Base-by-base conservation (phyloP, 2,888 invertebrate species). In the Epistrophe eligans region DNA sequence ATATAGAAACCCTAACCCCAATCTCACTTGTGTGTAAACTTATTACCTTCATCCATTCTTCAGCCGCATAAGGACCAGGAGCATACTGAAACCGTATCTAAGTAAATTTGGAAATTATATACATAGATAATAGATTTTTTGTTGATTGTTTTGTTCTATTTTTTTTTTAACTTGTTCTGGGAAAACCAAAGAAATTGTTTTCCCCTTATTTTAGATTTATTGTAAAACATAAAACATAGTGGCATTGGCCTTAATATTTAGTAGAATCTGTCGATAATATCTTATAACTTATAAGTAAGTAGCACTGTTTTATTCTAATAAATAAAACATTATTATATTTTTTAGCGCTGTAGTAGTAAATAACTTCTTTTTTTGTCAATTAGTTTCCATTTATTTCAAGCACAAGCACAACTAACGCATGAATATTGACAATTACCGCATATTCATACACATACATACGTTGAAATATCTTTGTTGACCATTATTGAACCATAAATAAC, bases 281-380 rank as follows among this genome's bases (percentile, higher is more conserved):
- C n/a, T 4, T 10, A n/a, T 8, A 10, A 40, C n/a, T 4, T 10
- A n/a, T 8, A 10, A 40, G 55, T 76, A 71, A 84, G 84, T 80
- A 80, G 84, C 84, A 80, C 84, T 84, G 84, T 80, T 52, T 67
- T 35, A 50, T 70, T 50, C 52, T 45, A n/a, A 8, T 70, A 40
- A n/a, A 19, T 55, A 55, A 40, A 52, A 35, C 19, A 15, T 35
- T 15, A 24, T 15, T 70, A 70, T 55, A n/a, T 1, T 19, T 52
- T 52, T n/a, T 15, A 24, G n/a, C 24, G 9, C 15, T 55, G 8
- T 38, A 70, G 8, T 38, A 70, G 70, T 70, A 43, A 70, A 70
- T 55, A 70, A 70, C 55, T 40, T 38, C 40, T 40, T 38, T 67
- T 40, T 40, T 52, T 35, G 24, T 67, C 8, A 55, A 70, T 10